Base-by-base conservation (phyloP, 1,140 invertebrate species). In the Geopemphigus sp. region DNA sequence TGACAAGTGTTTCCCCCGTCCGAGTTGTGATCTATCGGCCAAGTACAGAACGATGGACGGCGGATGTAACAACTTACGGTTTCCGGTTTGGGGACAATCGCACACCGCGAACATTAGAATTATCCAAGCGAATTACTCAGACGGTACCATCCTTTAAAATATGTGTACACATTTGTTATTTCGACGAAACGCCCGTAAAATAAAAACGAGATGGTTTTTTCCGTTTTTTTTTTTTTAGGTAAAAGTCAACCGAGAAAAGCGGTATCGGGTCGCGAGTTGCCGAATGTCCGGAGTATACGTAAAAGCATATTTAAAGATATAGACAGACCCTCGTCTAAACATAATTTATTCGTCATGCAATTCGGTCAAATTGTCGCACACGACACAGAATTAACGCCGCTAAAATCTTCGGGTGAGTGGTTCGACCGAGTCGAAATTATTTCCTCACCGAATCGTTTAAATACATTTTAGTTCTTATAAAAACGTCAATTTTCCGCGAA, bases 31-130 rank as follows among this genome's bases (percentile, higher is more conserved):
- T 68, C n/a, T 63, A 5, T n/a, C 53, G 14, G 63, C 50, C 22
- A 87, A 87, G 66, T 95, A 94, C 83, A 87, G 94, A 29, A 81
- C 89, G 1, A 88, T 91, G 63, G 94, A 96, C 84, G 94, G 94
- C 0, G 90, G 92, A 1, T 96, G 94, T 84, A 96, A 95, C 84
- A 95, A 96, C 85, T 83, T 92, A 14, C 82, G 87, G 39, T 89
- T 90, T 82, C 91, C 93, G 0, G 87, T 86, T 0, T 90, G 90
- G 87, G 94, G 94, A 8, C 89, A 89, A 81, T 89, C 93, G 0
- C 89, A 89, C 74, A 91, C 90, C 1, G 88, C 90, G 56, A 90
- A 95, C 81, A 87, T 88, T 17, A 88, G 96, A 81, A 86, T 98
- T 1, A 83, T 96, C 14, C 90, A 91, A 15, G 89, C 94, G 1